Conservation (phyloP, 2,888 invertebrate species). For the Pseudolycoriella hygida region DNA sequence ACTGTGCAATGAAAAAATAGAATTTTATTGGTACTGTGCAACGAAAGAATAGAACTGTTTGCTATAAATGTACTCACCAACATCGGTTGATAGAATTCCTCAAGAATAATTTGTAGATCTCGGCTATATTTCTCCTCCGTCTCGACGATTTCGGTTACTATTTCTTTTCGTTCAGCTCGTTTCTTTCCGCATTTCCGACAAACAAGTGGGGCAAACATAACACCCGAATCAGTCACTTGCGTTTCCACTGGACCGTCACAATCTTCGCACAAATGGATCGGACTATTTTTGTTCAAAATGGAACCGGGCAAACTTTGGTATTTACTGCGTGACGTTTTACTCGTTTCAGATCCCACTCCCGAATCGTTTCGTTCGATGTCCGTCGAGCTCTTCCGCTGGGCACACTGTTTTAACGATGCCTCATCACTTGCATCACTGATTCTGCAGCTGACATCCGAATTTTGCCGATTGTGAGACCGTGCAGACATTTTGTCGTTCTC, state of each 20-base stretch:
- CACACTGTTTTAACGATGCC: slow-evolving; percentile 33
- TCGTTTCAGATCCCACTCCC: slow-evolving; percentile 83
- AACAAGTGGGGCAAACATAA: slow-evolving; percentile 57
- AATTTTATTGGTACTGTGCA: no score
- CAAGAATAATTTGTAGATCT: slow-evolving; percentile 79
- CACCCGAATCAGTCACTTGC: slow-evolving; percentile 51
- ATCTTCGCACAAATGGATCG: slow-evolving; percentile 63
- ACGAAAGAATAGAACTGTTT: no score
- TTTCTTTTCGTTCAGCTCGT: slow-evolving; percentile 80
- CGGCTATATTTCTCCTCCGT: slow-evolving; percentile 91
- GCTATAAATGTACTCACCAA: slow-evolving; percentile 28
- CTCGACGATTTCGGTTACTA: slow-evolving; percentile 86
- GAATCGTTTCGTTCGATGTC: slow-evolving; percentile 86
- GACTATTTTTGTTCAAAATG: slow-evolving; percentile 36
- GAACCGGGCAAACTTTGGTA: slow-evolving; percentile 37
- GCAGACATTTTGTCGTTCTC: slow-evolving; percentile 40
- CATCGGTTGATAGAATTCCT: slow-evolving; percentile 89
- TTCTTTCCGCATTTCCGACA: slow-evolving; percentile 81
- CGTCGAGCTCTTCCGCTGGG: slow-evolving; percentile 39
- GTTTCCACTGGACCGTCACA: slow-evolving; percentile 63
- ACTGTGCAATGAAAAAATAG: no score
- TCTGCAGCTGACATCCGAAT: slow-evolving; percentile 42
- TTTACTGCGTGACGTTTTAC: slow-evolving; percentile 65
- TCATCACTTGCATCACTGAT: slow-evolving; percentile 78
- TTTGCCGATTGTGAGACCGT: slow-evolving; percentile 29